Conservation (phyloP, 2,888 invertebrate genomes). For the Mythimna loreyi region DNA sequence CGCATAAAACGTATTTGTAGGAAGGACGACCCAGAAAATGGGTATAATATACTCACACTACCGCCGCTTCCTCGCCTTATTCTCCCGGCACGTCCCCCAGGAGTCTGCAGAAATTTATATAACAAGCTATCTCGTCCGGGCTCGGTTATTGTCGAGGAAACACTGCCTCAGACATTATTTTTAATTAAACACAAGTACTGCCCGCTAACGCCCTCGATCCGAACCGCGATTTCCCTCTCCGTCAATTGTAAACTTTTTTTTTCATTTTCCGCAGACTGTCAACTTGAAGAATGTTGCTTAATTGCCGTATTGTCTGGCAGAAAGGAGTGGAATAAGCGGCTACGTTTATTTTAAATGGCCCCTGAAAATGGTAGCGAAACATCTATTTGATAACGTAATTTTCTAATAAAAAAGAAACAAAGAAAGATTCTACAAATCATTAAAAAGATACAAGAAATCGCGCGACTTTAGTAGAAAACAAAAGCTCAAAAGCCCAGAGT, state of each 20-base stretch:
- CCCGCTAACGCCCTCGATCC: slow-evolving; percentile 78
- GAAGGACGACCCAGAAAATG: slow-evolving; percentile 91
- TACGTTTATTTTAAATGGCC: slow-evolving; percentile 55
- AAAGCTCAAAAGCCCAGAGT: slow-evolving; percentile 28
- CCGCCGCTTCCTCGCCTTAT: slow-evolving; percentile 87
- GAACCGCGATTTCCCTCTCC: slow-evolving; percentile 73
- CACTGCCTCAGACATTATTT: slow-evolving; percentile 88
- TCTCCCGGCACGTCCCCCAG: slow-evolving; percentile 88
- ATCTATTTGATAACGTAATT: slow-evolving; percentile 3
- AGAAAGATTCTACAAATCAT: neutral
- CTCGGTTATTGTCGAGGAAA: slow-evolving; percentile 88
- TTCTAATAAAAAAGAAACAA: slow-evolving; percentile 10
- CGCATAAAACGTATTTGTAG: slow-evolving; percentile 91
- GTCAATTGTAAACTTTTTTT: slow-evolving; percentile 65
- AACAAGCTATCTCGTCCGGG: slow-evolving; percentile 89
- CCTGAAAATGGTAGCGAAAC: slow-evolving; percentile 16
- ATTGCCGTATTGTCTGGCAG: slow-evolving; percentile 64
- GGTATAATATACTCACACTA: slow-evolving; percentile 91
- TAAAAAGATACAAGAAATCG: neutral
- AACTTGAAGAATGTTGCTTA: slow-evolving; percentile 63
- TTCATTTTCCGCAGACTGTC: slow-evolving; percentile 61
- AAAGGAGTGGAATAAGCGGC: slow-evolving; percentile 57
- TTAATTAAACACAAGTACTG: slow-evolving; percentile 88
- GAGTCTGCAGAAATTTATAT: slow-evolving; percentile 90
- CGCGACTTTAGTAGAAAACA: slow-evolving; percentile 4